A percentile compares a stretch with the other conserved stretches of the same genome.
Evolutionary conservation across 2,797 vertebrate genomes (phyloP).

Genomic region (Brachymystax lenok): DNA sequence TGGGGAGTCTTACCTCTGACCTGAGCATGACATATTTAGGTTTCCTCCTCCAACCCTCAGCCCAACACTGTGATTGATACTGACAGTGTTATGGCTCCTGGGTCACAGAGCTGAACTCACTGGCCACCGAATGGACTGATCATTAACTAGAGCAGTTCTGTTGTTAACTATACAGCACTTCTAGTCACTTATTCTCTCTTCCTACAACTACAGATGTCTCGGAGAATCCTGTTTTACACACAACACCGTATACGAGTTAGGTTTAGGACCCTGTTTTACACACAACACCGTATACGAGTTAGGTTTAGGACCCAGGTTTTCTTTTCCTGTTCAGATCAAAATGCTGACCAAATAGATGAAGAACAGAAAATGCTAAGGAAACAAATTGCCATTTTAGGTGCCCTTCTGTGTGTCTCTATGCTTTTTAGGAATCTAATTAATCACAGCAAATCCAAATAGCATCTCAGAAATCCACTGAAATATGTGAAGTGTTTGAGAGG

Average conservation of each 20-base stretch:
- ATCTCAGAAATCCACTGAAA: constrained; percentile 13
- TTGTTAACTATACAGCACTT: neutral
- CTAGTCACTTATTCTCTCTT: neutral
- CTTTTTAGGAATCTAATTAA: neutral
- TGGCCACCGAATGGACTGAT: constrained; percentile 69
- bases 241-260: constrained; percentile 35
- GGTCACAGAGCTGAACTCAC: constrained; percentile 69
- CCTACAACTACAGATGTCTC: neutral
- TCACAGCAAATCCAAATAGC: neutral
- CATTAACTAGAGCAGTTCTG: constrained; percentile 67
- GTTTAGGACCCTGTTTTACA: constrained; percentile 6
- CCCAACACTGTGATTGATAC: constrained; percentile 71
- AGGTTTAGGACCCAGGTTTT: neutral
- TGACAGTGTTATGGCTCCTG: constrained; percentile 75
- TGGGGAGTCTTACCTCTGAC: constrained; percentile 74
- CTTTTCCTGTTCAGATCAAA: neutral
- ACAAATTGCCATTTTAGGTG: neutral
- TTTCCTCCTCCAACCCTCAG: constrained; percentile 39
- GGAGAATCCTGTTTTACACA: constrained; percentile 65
- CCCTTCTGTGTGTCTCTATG: neutral
- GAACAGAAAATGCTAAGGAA: too few species aligned
- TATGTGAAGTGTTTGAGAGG: constrained; percentile 7
- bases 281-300: constrained; percentile 34
- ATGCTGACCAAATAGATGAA: too few species aligned
- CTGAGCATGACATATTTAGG: constrained; percentile 75